A percentile compares a stretch with the other conserved stretches of the same genome.
phyloP scores from a whole-genome alignment of 1,140 invertebrate genomes.

The Chironomus striatipennis region DNA sequence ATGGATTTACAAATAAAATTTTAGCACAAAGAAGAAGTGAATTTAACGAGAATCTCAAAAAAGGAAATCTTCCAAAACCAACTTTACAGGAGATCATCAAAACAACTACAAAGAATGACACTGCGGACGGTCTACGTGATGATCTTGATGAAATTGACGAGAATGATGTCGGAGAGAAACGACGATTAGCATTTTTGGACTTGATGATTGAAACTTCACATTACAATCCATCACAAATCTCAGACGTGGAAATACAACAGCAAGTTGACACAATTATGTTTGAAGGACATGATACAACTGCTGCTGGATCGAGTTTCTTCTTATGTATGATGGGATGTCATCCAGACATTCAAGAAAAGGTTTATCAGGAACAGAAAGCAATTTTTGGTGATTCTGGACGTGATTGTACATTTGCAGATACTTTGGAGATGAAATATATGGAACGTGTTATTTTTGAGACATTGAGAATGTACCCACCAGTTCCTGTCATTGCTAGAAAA shows the following conservation, averaged over 20 bases:
- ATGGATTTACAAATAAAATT: constrained; percentile 53
- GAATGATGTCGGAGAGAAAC: constrained; percentile 61
- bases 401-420: constrained; percentile 70
- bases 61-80: constrained; percentile 40
- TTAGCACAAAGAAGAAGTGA: constrained; percentile 49
- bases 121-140: constrained; percentile 49
- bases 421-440: constrained; percentile 72
- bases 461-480: constrained; percentile 66
- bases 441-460: constrained; percentile 72
- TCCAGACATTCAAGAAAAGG: constrained; percentile 64
- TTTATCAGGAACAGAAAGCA: constrained; percentile 64
- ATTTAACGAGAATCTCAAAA: constrained; percentile 43
- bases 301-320: constrained; percentile 69
- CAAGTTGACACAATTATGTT: constrained; percentile 85
- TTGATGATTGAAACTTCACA: constrained; percentile 63
- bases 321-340: constrained; percentile 65
- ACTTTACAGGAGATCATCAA: constrained; percentile 34
- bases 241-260: constrained; percentile 72
- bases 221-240: constrained; percentile 48
- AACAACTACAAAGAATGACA: constrained; percentile 33
- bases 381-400: constrained; percentile 67
- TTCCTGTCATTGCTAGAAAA: constrained; percentile 65
- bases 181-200: constrained; percentile 75
- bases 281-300: constrained; percentile 82
- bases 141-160: constrained; percentile 65